Evolutionary conservation across 2,797 vertebrate genomes (phyloP), one percentile per base, ranked within the genome.

Genomic region (Pterois miles): DNA sequence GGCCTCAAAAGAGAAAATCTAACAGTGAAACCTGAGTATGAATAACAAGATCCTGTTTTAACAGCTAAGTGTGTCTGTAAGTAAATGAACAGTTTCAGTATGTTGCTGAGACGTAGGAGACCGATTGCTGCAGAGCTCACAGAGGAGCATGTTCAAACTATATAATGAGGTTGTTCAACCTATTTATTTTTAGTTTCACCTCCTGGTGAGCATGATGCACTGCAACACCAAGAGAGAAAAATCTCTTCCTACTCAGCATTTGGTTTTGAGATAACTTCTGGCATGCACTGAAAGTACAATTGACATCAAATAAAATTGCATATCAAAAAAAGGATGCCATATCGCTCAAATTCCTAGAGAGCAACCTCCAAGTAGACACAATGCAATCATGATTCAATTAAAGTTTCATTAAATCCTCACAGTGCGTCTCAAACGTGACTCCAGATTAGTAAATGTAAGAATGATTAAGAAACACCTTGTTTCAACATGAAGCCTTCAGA

Each of bases 21-120:
- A 52, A 22, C n/a, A 63, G 8, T 29, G 8, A 46, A 58, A 80
- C 91, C 90, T 88, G 90, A 89, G 89, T 82, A 74, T 81, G 5
- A 69, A 10, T 48, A 23, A 31, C 12, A 10, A 40, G 4, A 33
- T 7, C 7, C 4, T 29, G 59, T 34, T 59, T 64, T 40, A 80
- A 66, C 68, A 77, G 71, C 64, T 56, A 57, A 34, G 23, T 46
- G 65, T 57, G 40, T 36, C 14, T 13, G 74, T 27, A 38, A 60
- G 11, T 66, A 59, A 76, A 67, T 54, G 22, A 72, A 46, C 25
- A 29, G 38, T 57, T 40, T 9, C 31, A 22, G 40, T 29, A 6
- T 18, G 43, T 52, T 63, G 43, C 23, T 78, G 65, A 50, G 31
- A 76, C 48, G 27, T 72, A 54, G 8, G 8, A 48, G 16, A 43